Evolutionary conservation across 1,140 invertebrate genomes (phyloP).

Genomic region (Mycetomoellerius zeteki): DNA sequence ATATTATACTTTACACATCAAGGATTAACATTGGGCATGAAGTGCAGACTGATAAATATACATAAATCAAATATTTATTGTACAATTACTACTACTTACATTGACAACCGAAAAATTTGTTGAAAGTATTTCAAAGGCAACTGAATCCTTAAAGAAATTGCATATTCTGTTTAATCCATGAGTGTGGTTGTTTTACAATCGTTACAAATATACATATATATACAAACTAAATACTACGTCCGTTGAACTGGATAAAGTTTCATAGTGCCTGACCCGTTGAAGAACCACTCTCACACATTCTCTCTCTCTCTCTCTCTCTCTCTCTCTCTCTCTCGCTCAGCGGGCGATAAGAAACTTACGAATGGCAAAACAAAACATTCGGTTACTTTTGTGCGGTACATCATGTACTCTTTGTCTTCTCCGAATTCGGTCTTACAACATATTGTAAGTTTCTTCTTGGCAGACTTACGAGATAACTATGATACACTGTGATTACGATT

Average conservation of each 20-base stretch:
- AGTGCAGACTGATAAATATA: conserved; percentile 80
- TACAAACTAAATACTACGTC: conserved; percentile 77
- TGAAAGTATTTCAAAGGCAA: conserved; percentile 78
- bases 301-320: conserved; percentile 4
- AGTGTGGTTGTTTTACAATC: conserved; percentile 78
- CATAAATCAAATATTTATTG: conserved; percentile 82
- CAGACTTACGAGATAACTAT: conserved; percentile 48
- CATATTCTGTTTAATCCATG: conserved; percentile 72
- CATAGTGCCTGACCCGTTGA: conserved; percentile 55
- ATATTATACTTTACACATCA: conserved; percentile 69
- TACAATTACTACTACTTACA: conserved; percentile 84
- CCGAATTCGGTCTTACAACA: conserved; percentile 53
- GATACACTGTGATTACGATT: conserved; percentile 53
- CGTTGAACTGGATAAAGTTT: conserved; percentile 71
- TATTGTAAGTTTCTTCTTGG: conserved; percentile 53
- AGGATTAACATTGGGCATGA: conserved; percentile 78
- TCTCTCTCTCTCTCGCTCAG: conserved; percentile 18
- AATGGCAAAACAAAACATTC: conserved; percentile 72
- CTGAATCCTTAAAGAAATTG: conserved; percentile 72
- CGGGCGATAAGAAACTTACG: conserved; percentile 65
- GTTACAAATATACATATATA: conserved; percentile 80
- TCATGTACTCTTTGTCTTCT: conserved; percentile 70
- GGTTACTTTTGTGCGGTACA: conserved; percentile 75
- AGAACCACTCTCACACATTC: conserved; percentile 29
- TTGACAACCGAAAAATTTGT: conserved; percentile 81